Base-by-base conservation (phyloP, 2,113 vertebrate species). In the Chloropsis hardwickii region DNA sequence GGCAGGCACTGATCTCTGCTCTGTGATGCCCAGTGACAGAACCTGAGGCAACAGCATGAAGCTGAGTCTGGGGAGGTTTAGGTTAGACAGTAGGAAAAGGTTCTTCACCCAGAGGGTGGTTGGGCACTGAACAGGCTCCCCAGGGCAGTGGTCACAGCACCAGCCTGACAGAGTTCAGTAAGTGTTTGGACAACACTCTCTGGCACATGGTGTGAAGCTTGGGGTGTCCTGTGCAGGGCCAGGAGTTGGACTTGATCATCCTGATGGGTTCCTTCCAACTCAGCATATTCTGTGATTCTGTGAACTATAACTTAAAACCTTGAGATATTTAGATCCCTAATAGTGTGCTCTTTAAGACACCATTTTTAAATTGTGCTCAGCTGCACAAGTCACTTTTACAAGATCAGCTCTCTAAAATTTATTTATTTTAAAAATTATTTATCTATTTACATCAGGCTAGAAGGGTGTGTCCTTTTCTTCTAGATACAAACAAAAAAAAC, bases 11-110 rank as follows among this genome's bases (percentile, higher is more conserved):
- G 71, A 66, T 42, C 51, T 57, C 19, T 74, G 2, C 24, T 12
- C n/a, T 56, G 5, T 47, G 14, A 3, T 40, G 24, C 39, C 17
- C 50, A 57, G 29, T 22, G 35, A 76, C 35, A 76, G 35, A 16
- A 57, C 20, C 16, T 3, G 3, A 50, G 31, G 71, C 3, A 42
- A 57, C 3, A 12, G 53, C 35, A 7, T 0, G 0, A 76, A 50
- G 44, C 17, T 42, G 44, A 6, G 7, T 14, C 53, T 44, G 1
- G 9, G 7, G 14, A 67, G 31, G 27, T 58, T 77, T 37, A 51
- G 62, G 22, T 22, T 67, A 2, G 31, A 21, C 5, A 2, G 2
- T 1, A 42, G 31, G 10, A 48, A 58, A 50, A 66, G 35, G 25
- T 35, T 85, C 28, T 39, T 67, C 35, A 10, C 37, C 12, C 14